A percentile compares a stretch with the other conserved stretches of the same genome.
Evolutionary conservation across 2,113 vertebrate genomes (phyloP).

Genomic region (Merops nubicus): DNA sequence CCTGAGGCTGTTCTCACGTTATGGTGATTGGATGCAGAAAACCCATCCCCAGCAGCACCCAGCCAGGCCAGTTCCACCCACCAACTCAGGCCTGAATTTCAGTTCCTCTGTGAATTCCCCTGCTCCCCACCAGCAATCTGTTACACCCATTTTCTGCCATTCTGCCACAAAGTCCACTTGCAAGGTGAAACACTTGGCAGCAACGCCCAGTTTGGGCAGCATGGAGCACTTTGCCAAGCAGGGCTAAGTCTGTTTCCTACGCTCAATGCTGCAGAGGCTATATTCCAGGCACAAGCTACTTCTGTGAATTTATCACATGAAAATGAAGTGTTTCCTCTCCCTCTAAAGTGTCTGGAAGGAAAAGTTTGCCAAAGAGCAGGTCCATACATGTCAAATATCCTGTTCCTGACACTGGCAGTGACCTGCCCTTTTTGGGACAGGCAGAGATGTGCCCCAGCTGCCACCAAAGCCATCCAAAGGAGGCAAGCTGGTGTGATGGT

Average conservation of each 20-base stretch:
- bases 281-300: background rate
- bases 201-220: background rate
- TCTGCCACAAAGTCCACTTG: background rate
- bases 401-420: background rate
- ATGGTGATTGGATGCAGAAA: background rate
- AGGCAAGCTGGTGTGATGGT: background rate
- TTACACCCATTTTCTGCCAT: background rate
- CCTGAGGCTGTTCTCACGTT: background rate
- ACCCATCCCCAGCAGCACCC: background rate
- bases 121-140: background rate
- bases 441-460: background rate
- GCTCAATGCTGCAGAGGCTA: background rate
- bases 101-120: background rate
- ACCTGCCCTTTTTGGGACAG: background rate
- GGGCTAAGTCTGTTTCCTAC: background rate
- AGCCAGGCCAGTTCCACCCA: background rate
- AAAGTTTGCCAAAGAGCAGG: background rate
- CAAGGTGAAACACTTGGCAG: background rate
- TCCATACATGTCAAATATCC: rapidly evolving
- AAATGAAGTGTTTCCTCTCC: background rate
- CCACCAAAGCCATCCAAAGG: background rate
- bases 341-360: background rate
- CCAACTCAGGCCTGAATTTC: rapidly evolving
- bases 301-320: background rate
- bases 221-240: background rate